Base-by-base conservation (phyloP, 2,888 invertebrate genomes). In the Gastrophysa polygoni region DNA sequence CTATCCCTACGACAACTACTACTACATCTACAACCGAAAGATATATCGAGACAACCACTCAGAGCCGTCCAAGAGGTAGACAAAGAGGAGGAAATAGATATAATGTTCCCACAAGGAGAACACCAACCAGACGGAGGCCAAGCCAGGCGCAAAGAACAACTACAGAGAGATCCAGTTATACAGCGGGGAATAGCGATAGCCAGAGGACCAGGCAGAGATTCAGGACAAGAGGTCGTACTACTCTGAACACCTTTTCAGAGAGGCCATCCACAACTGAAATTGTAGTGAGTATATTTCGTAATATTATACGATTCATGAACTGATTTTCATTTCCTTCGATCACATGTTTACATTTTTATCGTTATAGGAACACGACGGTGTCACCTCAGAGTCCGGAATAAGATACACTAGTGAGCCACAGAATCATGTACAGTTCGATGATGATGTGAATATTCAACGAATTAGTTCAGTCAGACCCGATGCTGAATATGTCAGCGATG, bases 11-110 rank as follows among this genome's bases (percentile, higher is more conserved):
- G 8, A 78, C 74, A 64, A 81, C 67, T 82, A 79, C 74, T 66
- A 81, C 67, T 82, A 83, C 59, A 1, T 63, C 64, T 1, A 68
- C 69, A 1, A 68, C 66, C 7, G 64, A 55, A 55, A 66, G 48
- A 44, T 66, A 68, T n/a, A 62, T 63, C 1, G 65, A 66, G 38
- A 82, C 81, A 18, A 83, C 81, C 66, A 74, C 81, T 21, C 68
- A 79, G 18, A 64, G 78, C 10, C 74, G 80, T 47, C 63, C 52
- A 8, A 68, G 73, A 49, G 66, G 86, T 51, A 77, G 82, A 29
- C 84, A 83, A 28, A 83, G 86, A 34, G 73, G 87, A 66, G 85
- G 86, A 68, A 82, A 59, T 32, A 71, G 70, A 61, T 59, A 83
- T 82, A 70, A 87, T 85, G 78, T 82, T 1, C 78, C 82, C 0